These are phyloP conservation scores for Aepyceros melampus DNA, from an alignment of 2,113 vertebrate species.

Conservation along the genomic window DNA sequence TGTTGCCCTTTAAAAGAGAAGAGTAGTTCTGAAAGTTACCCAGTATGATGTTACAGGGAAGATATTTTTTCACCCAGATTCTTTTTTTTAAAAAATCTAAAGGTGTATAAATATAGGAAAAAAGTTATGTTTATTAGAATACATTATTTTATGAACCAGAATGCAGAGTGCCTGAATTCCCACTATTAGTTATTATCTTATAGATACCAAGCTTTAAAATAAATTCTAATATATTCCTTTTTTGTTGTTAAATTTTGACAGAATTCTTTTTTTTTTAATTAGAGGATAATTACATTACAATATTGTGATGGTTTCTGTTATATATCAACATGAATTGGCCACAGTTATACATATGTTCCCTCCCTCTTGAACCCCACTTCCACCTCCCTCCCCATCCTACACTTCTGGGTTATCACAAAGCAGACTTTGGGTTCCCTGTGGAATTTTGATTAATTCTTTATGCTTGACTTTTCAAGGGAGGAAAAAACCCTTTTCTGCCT, in stretches of 20 bases:
- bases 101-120: neutral
- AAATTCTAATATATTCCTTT: neutral
- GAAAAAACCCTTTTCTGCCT: neutral
- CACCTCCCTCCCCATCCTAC: neutral
- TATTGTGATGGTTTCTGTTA: neutral
- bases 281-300: neutral
- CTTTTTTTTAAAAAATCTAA: neutral
- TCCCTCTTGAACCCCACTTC: neutral
- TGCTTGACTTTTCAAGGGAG: neutral
- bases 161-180: neutral
- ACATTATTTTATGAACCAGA: neutral
- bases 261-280: neutral
- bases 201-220: constrained; percentile 5
- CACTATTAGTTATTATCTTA: neutral
- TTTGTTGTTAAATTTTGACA: neutral
- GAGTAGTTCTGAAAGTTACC: neutral
- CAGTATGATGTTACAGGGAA: neutral
- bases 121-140: neutral
- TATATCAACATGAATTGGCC: neutral
- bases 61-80: neutral
- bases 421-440: neutral
- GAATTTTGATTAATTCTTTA: neutral
- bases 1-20: neutral
- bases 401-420: neutral
- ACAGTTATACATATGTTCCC: neutral